A percentile compares a stretch with the other conserved stretches of the same genome.
These are phyloP conservation scores for Tigriopus japonicus DNA, from an alignment of 1,140 invertebrate genomes.

Conservation along the genomic window DNA sequence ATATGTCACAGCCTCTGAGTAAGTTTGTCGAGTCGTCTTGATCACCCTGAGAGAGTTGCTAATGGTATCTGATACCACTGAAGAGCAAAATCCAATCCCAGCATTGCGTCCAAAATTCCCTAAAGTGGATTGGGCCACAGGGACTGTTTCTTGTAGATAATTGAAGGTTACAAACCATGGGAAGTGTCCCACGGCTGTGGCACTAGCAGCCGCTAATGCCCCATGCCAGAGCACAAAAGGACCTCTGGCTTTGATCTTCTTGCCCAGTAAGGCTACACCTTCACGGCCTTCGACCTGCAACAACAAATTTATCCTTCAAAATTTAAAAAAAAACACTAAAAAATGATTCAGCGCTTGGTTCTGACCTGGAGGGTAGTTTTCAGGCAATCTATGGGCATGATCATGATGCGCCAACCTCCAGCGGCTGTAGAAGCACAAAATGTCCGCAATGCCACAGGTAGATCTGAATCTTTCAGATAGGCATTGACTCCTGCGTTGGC, in stretches of 20 bases:
- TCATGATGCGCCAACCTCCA: conserved; percentile 1
- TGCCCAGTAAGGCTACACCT: not conserved
- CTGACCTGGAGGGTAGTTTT: conserved; percentile 13
- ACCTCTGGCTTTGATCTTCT: conserved; percentile 2
- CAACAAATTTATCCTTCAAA: too few relatives aligned
- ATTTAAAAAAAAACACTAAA: too few relatives aligned
- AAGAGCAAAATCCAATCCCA: conserved; percentile 5
- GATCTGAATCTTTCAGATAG: not conserved
- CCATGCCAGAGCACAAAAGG: conserved; percentile 7
- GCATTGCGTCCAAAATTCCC: conserved; percentile 10
- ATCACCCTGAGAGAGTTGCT: conserved; percentile 12
- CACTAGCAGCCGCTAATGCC: not conserved
- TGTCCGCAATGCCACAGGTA: conserved; percentile 1
- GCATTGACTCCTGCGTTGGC: conserved; percentile 9
- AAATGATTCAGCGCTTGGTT: too few relatives aligned
- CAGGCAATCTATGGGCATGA: conserved; percentile 9
- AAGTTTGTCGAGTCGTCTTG: conserved; percentile 12
- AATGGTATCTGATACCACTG: conserved; percentile 9
- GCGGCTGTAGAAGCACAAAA: not conserved
- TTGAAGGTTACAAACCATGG: conserved; percentile 14
- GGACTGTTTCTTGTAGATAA: conserved; percentile 4
- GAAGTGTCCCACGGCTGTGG: conserved; percentile 5
- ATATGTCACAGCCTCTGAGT: not conserved
- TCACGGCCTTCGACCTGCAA: conserved; percentile 7
- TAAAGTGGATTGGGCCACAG: not conserved